These are phyloP conservation scores for Atractosteus spatula DNA, from an alignment of 2,113 vertebrate genomes.

Conservation along the genomic window DNA sequence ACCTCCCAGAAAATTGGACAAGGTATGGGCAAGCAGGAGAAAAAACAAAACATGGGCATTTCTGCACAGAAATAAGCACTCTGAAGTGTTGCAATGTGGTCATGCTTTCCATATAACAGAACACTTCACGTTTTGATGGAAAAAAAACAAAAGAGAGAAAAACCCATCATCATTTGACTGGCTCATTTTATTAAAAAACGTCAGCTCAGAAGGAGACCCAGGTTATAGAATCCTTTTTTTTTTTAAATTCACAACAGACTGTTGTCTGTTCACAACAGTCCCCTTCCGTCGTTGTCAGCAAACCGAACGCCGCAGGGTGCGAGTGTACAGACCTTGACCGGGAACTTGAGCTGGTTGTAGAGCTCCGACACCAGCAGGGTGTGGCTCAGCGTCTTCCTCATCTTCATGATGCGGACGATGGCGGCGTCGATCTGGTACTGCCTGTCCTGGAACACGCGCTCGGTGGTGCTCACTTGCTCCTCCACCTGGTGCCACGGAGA, in stretches of 20 bases:
- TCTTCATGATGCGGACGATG: conserved; percentile 93
- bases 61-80: no score
- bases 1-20: no score
- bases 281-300: not conserved
- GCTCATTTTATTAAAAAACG: not conserved
- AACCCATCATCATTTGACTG: no score
- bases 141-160: no score
- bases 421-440: conserved; percentile 93
- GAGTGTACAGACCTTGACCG: conserved; percentile 79
- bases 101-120: no score
- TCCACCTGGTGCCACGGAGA: conserved; percentile 76
- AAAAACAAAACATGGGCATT: no score
- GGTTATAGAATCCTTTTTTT: not conserved
- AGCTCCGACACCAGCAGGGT: conserved; percentile 87
- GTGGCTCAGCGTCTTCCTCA: conserved; percentile 89
- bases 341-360: conserved; percentile 93
- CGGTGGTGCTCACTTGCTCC: conserved; percentile 89
- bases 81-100: no score
- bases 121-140: no score
- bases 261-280: no score
- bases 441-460: conserved; percentile 88
- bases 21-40: no score
- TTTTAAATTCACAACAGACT: no score
- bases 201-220: not conserved
- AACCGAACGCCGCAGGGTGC: not conserved